A percentile compares a stretch with the other conserved stretches of the same genome.
These are phyloP conservation scores for Anas platyrhynchos DNA, from an alignment of 2,113 vertebrate species.

Conservation along the genomic window DNA sequence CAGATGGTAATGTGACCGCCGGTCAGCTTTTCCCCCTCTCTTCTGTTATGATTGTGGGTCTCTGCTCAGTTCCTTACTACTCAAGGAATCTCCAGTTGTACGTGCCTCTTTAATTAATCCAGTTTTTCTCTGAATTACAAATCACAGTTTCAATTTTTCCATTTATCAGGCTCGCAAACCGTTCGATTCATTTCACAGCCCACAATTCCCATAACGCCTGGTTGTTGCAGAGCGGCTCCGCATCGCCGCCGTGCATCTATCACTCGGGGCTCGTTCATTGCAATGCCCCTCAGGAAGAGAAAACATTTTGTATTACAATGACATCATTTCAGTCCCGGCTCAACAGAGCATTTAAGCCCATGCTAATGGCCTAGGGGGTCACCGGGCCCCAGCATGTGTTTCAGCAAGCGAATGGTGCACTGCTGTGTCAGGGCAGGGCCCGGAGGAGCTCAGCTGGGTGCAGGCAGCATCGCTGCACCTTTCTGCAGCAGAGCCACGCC, in stretches of 20 bases:
- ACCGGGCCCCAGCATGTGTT: not conserved
- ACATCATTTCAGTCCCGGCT: not conserved
- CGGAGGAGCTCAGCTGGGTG: not conserved
- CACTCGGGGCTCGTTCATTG: not conserved
- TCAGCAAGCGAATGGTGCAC: not conserved
- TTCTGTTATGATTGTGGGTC: not conserved
- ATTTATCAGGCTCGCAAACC: not conserved
- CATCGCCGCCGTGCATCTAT: not conserved
- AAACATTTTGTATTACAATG: not conserved
- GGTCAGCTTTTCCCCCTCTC: not conserved
- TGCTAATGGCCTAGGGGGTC: not conserved
- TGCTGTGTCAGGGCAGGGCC: not conserved
- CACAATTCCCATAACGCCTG: not conserved
- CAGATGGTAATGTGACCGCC: not conserved
- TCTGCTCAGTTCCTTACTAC: not conserved
- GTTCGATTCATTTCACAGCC: not conserved
- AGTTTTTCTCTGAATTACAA: not conserved
- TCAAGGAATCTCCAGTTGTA: not conserved
- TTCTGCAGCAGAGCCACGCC: not conserved
- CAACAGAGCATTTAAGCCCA: not conserved
- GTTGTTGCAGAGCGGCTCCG: not conserved
- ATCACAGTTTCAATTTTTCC: not conserved
- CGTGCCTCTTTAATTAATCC: slow-evolving; percentile 2
- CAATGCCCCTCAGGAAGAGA: not conserved
- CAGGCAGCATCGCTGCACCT: not conserved